These are phyloP conservation scores for Bucco capensis DNA, from an alignment of 2,113 vertebrate species.

Conservation along the genomic window DNA sequence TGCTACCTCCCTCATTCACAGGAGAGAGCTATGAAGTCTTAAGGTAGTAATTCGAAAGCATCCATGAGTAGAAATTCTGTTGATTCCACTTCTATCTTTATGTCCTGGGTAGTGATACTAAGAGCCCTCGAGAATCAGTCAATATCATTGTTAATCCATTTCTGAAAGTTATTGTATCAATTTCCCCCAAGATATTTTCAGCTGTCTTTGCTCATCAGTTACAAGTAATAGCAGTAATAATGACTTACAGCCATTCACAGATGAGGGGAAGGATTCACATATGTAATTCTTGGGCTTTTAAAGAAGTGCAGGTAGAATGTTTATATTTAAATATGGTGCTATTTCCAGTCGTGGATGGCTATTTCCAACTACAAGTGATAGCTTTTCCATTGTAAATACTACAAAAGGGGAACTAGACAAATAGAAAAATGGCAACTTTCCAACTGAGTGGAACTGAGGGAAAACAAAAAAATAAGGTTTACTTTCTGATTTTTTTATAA, in stretches of 20 bases:
- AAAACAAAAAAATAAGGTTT: background rate
- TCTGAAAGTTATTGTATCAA: background rate
- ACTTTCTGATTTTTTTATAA: background rate
- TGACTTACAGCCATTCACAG: background rate
- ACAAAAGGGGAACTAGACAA: background rate
- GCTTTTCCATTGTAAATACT: background rate
- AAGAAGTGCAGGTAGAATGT: background rate
- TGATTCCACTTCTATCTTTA: background rate
- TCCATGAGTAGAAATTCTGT: background rate
- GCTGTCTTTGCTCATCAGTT: background rate
- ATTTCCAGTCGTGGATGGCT: background rate
- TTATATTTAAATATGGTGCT: background rate
- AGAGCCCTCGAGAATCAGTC: background rate
- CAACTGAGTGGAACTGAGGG: background rate
- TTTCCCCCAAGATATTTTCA: background rate
- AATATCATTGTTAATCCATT: background rate
- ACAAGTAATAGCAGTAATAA: background rate
- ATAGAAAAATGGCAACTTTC: background rate
- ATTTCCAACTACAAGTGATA: background rate
- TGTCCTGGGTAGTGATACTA: background rate
- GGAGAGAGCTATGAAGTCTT: background rate
- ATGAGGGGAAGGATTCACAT: background rate
- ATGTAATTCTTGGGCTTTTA: background rate
- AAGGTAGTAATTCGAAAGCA: background rate
- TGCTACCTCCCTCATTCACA: too few relatives aligned